phyloP scores from a whole-genome alignment of 2,113 vertebrate genomes.

The Heterochromis multidens region DNA sequence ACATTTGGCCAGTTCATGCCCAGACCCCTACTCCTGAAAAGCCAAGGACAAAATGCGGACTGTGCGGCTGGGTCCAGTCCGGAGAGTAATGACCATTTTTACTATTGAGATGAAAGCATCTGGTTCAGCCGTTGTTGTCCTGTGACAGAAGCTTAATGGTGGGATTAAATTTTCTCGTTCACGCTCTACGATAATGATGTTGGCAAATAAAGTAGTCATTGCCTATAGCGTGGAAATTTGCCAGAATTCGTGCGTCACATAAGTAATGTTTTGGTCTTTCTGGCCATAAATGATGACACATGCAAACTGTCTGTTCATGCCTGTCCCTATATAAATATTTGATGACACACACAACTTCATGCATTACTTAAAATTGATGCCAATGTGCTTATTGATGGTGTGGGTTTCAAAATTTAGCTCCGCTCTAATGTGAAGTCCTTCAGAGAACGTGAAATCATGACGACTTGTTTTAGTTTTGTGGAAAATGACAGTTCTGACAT shows the following conservation, averaged over 20 bases:
- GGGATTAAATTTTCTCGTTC: conserved; percentile 9
- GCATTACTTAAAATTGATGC: conserved; percentile 48
- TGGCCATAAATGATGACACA: conserved; percentile 48
- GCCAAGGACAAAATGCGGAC: conserved; percentile 60
- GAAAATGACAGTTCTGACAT: conserved; percentile 65
- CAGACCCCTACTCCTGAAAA: conserved; percentile 44
- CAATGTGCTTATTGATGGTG: conserved; percentile 48
- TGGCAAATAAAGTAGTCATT: conserved; percentile 33
- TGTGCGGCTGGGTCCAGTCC: conserved; percentile 11
- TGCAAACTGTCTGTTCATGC: conserved; percentile 2
- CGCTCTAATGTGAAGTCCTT: conserved; percentile 6
- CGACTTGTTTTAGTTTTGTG: conserved; percentile 34
- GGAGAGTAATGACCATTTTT: conserved; percentile 45
- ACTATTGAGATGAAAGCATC: conserved; percentile 46
- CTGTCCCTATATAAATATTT: conserved; percentile 39
- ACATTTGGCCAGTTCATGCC: conserved; percentile 32
- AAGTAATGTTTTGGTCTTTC: conserved; percentile 19
- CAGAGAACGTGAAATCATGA: background rate
- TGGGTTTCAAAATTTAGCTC: background rate
- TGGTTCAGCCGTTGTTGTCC: conserved; percentile 21
- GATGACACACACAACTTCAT: conserved; percentile 40
- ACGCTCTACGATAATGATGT: conserved; percentile 25
- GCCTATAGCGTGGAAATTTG: conserved; percentile 35
- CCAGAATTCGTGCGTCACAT: conserved; percentile 14
- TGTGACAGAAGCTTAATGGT: background rate